Conservation (phyloP, 2,888 invertebrate species). For the Caenorhabditis panamensis region DNA sequence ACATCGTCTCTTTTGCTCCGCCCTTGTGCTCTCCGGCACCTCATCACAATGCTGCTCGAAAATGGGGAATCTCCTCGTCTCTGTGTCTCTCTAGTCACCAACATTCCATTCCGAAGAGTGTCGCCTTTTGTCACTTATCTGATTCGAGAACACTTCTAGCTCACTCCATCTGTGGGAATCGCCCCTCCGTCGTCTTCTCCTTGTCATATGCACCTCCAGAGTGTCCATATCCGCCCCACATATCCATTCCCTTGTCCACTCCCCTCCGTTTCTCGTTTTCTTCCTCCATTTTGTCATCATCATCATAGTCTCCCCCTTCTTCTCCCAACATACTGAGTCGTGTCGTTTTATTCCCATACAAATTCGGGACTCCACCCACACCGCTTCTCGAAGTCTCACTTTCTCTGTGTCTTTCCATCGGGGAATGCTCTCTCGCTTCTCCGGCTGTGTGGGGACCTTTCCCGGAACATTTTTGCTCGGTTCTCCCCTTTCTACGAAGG, state of each 20-base stretch:
- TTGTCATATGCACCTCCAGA: constrained; percentile 29
- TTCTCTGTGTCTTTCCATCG: constrained; percentile 34
- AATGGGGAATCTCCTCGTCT: constrained; percentile 23
- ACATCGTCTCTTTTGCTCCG: constrained; percentile 49
- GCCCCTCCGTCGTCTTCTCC: background rate
- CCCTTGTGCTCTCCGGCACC: constrained; percentile 23
- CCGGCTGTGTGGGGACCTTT: constrained; percentile 23
- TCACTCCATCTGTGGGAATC: constrained; percentile 1
- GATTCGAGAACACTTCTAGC: constrained; percentile 25
- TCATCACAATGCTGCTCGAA: constrained; percentile 1
- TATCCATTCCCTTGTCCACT: constrained; percentile 43
- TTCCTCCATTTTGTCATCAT: constrained; percentile 41
- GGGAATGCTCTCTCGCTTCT: constrained; percentile 30
- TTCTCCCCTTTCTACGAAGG: constrained; percentile 8
- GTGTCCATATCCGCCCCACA: constrained; percentile 27
- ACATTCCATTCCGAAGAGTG: constrained; percentile 19
- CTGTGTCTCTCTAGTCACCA: background rate
- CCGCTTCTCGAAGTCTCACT: constrained; percentile 27
- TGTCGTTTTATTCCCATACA: constrained; percentile 32
- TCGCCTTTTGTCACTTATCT: constrained; percentile 45
- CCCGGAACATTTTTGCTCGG: constrained; percentile 23
- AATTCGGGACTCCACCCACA: constrained; percentile 50
- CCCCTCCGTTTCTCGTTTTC: constrained; percentile 25
- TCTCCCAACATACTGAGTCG: background rate
- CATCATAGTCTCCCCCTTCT: constrained; percentile 23